These are phyloP conservation scores for Petrocephalus microphthalmus DNA, from an alignment of 2,113 vertebrate genomes.

Conservation along the genomic window DNA sequence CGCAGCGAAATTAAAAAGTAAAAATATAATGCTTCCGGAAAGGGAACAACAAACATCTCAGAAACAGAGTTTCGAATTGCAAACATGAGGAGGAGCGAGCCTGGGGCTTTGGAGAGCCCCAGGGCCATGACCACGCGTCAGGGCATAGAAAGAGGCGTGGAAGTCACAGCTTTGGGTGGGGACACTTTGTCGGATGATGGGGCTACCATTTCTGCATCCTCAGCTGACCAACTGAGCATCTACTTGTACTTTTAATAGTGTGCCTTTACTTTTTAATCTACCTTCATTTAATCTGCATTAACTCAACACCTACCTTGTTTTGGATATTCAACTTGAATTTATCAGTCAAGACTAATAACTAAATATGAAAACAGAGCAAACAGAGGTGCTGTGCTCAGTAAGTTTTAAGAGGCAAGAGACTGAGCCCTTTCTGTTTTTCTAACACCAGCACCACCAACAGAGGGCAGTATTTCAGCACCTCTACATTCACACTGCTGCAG, in stretches of 20 bases:
- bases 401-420: background rate
- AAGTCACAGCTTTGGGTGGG: background rate
- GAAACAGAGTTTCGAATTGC: background rate
- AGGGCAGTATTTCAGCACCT: background rate
- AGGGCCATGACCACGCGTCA: background rate
- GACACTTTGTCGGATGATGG: background rate
- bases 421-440: background rate
- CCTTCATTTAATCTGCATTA: background rate
- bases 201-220: background rate
- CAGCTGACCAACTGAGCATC: background rate
- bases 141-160: background rate
- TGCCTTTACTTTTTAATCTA: background rate
- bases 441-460: background rate
- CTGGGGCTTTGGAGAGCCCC: background rate
- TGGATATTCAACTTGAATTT: background rate
- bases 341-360: background rate
- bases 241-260: background rate
- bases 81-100: background rate
- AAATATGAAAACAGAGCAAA: background rate
- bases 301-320: background rate
- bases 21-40: background rate
- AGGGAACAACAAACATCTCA: background rate
- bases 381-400: background rate
- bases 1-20: background rate
- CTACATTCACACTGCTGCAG: background rate